phyloP scores from a whole-genome alignment of 2,113 vertebrate species.

The Brienomyrus longianalis region DNA sequence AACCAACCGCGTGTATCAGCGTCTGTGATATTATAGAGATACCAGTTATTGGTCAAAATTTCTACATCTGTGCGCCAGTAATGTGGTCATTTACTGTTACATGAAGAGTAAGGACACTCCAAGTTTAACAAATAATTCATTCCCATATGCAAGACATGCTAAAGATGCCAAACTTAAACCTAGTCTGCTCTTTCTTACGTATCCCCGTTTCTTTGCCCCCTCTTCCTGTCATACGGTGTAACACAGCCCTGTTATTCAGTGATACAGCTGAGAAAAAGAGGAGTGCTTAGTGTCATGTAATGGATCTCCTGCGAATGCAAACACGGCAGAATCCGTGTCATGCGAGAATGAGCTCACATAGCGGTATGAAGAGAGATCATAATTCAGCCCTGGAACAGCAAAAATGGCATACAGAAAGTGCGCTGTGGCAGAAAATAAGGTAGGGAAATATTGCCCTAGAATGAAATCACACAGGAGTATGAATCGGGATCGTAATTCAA shows the following conservation, averaged over 20 bases:
- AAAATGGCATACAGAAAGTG: not conserved
- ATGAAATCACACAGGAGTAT: not conserved
- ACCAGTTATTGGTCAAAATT: not conserved
- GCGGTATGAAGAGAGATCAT: not conserved
- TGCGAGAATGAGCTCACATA: not conserved
- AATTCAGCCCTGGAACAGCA: not conserved
- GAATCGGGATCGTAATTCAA: not conserved
- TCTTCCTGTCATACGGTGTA: not conserved
- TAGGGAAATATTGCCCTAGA: not conserved
- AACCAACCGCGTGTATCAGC: not conserved
- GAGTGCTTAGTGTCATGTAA: not conserved
- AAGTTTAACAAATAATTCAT: not conserved
- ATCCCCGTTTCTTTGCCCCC: not conserved
- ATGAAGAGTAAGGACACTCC: not conserved
- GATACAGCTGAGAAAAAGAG: not conserved
- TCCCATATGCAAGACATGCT: not conserved
- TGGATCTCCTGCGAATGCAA: not conserved
- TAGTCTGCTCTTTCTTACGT: not conserved
- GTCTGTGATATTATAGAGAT: not conserved
- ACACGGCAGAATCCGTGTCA: not conserved
- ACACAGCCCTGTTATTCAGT: not conserved
- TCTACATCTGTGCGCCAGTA: not conserved
- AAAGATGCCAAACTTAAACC: not conserved
- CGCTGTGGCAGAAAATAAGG: not conserved
- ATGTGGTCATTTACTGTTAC: not conserved